Base-by-base conservation (phyloP, 2,888 invertebrate genomes). In the Lamellibrachia satsuma region DNA sequence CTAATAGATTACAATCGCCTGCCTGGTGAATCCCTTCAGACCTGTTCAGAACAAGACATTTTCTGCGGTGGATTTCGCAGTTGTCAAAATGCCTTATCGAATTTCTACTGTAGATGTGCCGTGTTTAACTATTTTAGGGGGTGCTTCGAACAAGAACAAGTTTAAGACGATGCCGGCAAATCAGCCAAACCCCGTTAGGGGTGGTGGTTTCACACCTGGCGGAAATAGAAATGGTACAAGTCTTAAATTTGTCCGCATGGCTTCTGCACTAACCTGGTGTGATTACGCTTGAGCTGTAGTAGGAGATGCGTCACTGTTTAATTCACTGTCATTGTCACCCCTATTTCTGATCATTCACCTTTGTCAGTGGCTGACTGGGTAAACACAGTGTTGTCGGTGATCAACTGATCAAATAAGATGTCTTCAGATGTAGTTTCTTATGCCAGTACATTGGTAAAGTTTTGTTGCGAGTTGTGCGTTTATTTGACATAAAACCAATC, bases 141-240 rank as follows among this genome's bases (percentile, higher is more conserved):
- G 22, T 3, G 15, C 75, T 75, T 22, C 75, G 75, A 75, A 75
- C 75, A 75, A 75, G 75, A 75, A 75, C 75, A 75, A 75, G 75
- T 75, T 75, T 75, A 75, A 75, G 75, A 75, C 75, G 75, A 75
- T 75, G 75, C 75, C 75, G 15, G 3, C 75, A 22, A 11, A 75
- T 15, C 75, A 75, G 75, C 75, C 75, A n/a, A 75, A 75, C 75
- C 75, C 75, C n/a, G 75, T 75, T 22, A 75, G 75, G 22, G 75
- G 75, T 15, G 75, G 75, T 22, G 75, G 22, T 75, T 75, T 75
- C 75, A 11, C 75, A n/a, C 75, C 75, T n/a, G 75, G 75, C 22
- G 75, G 75, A 75, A 75, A 75, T 75, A 75, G 75, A 75, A 75
- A 75, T 75, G 75, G 75, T 75, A 75, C 75, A 75, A 75, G 75